Conservation (phyloP, 2,888 invertebrate species). For the Pristionchus japonicus region DNA sequence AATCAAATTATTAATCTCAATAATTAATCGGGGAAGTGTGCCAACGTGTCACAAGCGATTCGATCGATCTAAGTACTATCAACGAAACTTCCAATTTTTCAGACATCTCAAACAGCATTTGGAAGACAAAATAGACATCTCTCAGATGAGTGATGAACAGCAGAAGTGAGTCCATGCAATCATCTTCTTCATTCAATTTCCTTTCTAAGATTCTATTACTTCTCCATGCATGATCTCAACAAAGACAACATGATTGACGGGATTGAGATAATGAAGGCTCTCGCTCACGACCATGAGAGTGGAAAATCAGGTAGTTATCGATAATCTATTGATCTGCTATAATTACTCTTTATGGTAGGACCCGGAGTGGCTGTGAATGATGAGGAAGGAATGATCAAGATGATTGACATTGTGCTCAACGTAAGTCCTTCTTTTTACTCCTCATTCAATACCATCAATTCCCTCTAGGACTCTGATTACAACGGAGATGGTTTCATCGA, state of each 20-base stretch:
- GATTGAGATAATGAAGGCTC: conserved; percentile 92
- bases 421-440: neutral
- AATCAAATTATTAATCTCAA: neutral
- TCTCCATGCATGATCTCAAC: conserved; percentile 96
- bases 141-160: conserved; percentile 93
- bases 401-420: conserved; percentile 59
- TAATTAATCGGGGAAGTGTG: neutral
- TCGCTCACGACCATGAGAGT: conserved; percentile 82
- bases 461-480: conserved; percentile 87
- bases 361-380: conserved; percentile 52
- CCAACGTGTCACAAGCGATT: neutral
- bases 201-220: conserved; percentile 87
- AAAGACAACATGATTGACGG: conserved; percentile 95
- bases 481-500: conserved; percentile 91
- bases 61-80: neutral
- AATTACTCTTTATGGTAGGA: conserved; percentile 44
- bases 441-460: neutral
- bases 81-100: neutral
- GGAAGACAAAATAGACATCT: conserved; percentile 86
- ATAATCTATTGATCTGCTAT: neutral
- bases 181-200: neutral
- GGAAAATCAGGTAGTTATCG: conserved; percentile 2
- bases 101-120: conserved; percentile 94
- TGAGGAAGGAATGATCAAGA: conserved; percentile 57
- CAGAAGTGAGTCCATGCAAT: conserved; percentile 78